Base-by-base conservation (phyloP, 2,797 vertebrate genomes). In the Glossophaga mutica region DNA sequence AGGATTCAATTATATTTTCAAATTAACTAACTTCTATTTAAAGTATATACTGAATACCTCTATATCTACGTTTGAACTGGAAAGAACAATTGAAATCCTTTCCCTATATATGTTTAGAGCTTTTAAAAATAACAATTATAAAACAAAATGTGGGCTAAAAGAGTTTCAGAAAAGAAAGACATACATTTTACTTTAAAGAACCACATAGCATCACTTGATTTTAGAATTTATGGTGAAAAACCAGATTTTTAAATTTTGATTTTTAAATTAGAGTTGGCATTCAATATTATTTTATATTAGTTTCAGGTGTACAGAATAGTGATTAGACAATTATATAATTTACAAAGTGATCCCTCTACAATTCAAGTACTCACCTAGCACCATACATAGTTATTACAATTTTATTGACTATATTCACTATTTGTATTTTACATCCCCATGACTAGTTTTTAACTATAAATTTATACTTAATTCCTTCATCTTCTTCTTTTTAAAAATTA, bases 1-100 rank as follows among this genome's bases (percentile, higher is more conserved):
- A 81, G 22, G 29, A 93, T 78, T 87, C n/a, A 55, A 89, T 44
- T 26, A 78, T 34, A 77, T 59, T 90, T 96, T 86, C 29, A 84
- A 81, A 37, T 85, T 44, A 68, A 46, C 42, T 89, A 71, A 82
- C 32, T 94, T 84, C 52, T 52, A n/a, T 85, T 92, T 42, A 95
- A 59, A 1, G 9, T 21, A 44, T n/a, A 32, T n/a, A 22, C 15
- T 34, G 29, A 87, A 79, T 34, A 52, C 2, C 1, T 82, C 7
- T 18, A 1, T 88, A 26, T 29, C 11, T 59, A n/a, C 34, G 39
- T 82, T 48, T 67, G 48, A 92, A 78, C 57, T 78, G 24, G 48
- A 34, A 82, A 90, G 34, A 55, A 85, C 83, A 90, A 26, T 21
- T 34, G 12, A 87, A 37, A 76, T 90, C n/a, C 2, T 62, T 84